Conservation (phyloP, 2,888 invertebrate genomes). For the Drosophila colorata region DNA sequence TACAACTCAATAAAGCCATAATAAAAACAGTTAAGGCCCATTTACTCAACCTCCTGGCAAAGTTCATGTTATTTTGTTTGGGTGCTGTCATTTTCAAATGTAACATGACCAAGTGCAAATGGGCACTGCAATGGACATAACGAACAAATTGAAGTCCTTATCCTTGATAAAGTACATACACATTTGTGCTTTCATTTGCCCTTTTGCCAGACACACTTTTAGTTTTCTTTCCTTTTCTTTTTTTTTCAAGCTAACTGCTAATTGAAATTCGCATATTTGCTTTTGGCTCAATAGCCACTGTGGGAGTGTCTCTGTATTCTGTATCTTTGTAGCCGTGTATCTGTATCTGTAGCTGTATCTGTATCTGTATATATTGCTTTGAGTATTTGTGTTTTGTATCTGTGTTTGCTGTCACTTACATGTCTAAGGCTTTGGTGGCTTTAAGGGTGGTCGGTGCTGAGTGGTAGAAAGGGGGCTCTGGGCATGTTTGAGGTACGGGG, state of each 20-base stretch:
- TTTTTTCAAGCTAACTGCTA: conserved; percentile 23
- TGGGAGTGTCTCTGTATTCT: conserved; percentile 12
- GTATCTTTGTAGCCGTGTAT: conserved; percentile 9
- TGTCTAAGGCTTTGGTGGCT: conserved; percentile 53
- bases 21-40: conserved; percentile 6
- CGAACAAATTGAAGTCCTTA: conserved; percentile 19
- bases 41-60: conserved; percentile 5
- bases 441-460: conserved; percentile 16
- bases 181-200: conserved; percentile 11
- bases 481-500: background rate
- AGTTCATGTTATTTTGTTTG: conserved; percentile 1
- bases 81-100: background rate
- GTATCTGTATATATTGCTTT: conserved; percentile 10
- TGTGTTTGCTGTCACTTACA: conserved; percentile 55
- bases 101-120: conserved; percentile 1
- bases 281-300: conserved; percentile 34
- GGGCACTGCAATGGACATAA: background rate
- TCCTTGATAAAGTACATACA: conserved; percentile 38
- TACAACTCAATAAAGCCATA: conserved; percentile 59
- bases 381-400: conserved; percentile 24
- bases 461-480: conserved; percentile 7
- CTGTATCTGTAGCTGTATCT: conserved; percentile 3
- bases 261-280: conserved; percentile 54
- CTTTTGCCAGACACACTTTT: conserved; percentile 6
- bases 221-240: background rate